These are phyloP conservation scores for Python bivittatus DNA, from an alignment of 2,113 vertebrate genomes.

Conservation along the genomic window DNA sequence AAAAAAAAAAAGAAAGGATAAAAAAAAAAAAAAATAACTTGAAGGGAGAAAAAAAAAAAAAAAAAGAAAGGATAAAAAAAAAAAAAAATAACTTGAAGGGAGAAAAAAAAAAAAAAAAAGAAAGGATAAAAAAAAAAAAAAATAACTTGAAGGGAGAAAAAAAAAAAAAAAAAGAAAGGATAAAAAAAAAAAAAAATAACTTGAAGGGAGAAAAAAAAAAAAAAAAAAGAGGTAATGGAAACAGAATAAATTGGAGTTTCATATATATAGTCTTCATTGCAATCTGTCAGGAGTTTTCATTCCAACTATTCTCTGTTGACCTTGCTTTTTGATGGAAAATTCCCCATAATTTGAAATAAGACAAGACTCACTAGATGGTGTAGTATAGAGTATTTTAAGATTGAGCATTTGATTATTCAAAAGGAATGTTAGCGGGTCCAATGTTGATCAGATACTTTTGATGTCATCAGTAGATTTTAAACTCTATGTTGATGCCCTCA, in stretches of 20 bases:
- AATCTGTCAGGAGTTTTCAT: constrained; percentile 34
- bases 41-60: background rate
- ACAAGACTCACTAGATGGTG: background rate
- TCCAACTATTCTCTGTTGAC: constrained; percentile 18
- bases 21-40: background rate
- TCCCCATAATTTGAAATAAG: constrained; percentile 15
- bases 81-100: background rate
- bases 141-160: background rate
- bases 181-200: background rate
- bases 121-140: too few relatives aligned
- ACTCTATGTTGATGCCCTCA: background rate
- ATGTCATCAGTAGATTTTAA: background rate
- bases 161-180: too few relatives aligned
- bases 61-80: too few relatives aligned
- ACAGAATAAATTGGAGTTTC: too few relatives aligned
- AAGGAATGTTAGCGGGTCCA: background rate
- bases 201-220: background rate
- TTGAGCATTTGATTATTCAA: background rate
- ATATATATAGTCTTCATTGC: constrained; percentile 18
- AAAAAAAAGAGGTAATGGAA: too few relatives aligned
- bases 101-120: background rate
- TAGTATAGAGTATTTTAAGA: background rate
- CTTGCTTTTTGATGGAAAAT: constrained; percentile 26
- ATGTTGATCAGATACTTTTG: background rate
- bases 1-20: too few relatives aligned